These are phyloP conservation scores for Strigops habroptila DNA, from an alignment of 2,113 vertebrate genomes.

Conservation along the genomic window DNA sequence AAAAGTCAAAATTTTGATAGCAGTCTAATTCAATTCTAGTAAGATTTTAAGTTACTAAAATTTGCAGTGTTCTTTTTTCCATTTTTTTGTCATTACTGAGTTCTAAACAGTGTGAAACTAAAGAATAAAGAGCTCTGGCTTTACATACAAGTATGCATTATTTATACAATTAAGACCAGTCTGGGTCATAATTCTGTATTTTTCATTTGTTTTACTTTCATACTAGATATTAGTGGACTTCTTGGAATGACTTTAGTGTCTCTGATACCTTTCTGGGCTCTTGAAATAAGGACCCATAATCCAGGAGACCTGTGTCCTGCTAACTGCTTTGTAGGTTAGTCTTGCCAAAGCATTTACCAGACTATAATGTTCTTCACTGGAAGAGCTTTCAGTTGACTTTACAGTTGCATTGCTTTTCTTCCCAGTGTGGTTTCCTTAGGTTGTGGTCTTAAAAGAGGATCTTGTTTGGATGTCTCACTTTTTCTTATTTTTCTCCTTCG, in stretches of 20 bases:
- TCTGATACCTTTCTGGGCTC: background rate
- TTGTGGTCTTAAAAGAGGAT: background rate
- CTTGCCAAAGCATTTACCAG: background rate
- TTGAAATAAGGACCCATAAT: background rate
- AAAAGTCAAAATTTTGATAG: background rate
- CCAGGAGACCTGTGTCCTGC: background rate
- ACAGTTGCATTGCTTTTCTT: background rate
- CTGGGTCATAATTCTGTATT: background rate
- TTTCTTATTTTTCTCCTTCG: background rate
- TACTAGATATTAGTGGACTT: background rate
- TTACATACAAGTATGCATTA: background rate
- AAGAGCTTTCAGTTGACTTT: background rate
- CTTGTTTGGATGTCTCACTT: background rate
- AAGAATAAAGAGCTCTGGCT: background rate
- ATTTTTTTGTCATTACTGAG: background rate
- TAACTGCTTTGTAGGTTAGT: background rate
- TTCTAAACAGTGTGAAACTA: background rate
- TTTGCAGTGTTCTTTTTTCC: background rate
- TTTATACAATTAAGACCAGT: background rate
- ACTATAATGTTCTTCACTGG: background rate
- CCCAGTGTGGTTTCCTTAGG: background rate
- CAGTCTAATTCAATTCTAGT: background rate
- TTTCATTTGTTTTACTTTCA: background rate
- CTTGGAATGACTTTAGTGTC: background rate
- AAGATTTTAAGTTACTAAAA: background rate